Evolutionary conservation across 2,113 vertebrate genomes (phyloP).

Genomic region (Semnopithecus entellus): DNA sequence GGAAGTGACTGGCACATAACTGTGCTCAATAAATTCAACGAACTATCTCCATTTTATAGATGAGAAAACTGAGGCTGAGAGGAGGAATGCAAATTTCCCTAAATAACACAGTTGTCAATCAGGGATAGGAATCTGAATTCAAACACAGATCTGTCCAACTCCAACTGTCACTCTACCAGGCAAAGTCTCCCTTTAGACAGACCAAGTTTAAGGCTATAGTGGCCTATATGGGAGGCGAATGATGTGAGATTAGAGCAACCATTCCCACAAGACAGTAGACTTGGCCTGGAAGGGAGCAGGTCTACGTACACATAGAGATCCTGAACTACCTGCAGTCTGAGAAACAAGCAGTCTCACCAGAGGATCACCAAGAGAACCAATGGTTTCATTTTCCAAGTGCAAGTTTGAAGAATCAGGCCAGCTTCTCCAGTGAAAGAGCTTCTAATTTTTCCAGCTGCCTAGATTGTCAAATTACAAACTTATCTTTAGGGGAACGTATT

Average conservation of each 20-base stretch:
- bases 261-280: background rate
- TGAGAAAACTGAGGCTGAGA: background rate
- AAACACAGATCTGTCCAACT: slow-evolving; percentile 9
- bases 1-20: background rate
- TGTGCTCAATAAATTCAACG: background rate
- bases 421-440: slow-evolving; percentile 35
- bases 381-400: slow-evolving; percentile 2
- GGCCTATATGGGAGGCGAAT: background rate
- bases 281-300: background rate
- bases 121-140: background rate
- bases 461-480: slow-evolving; percentile 70
- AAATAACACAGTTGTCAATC: background rate
- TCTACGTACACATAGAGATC: background rate
- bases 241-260: background rate
- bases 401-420: slow-evolving; percentile 56
- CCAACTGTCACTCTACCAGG: background rate
- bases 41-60: background rate
- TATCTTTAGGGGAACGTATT: slow-evolving; percentile 56
- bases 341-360: background rate
- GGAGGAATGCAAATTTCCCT: background rate
- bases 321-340: background rate
- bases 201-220: background rate
- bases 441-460: slow-evolving; percentile 65
- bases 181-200: slow-evolving; percentile 18
- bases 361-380: slow-evolving; percentile 50